These are phyloP conservation scores for Pterocles burchelli DNA, from an alignment of 2,113 vertebrate species.

Conservation along the genomic window DNA sequence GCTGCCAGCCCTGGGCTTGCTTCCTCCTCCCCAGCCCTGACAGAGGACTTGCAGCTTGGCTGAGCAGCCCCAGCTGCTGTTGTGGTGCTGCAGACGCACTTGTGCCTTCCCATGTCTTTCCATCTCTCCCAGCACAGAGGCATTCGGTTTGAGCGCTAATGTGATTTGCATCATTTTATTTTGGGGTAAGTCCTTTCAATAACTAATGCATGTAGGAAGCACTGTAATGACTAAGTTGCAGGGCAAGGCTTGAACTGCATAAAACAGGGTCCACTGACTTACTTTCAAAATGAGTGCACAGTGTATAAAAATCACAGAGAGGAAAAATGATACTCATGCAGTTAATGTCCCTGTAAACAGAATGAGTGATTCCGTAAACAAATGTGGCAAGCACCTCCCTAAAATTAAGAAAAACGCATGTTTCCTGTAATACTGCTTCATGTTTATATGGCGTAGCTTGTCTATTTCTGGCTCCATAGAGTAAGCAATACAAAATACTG, in stretches of 20 bases:
- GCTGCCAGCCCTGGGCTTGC: not conserved
- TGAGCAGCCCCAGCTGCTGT: not conserved
- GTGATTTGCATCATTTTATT: not conserved
- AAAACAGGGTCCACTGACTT: constrained; percentile 17
- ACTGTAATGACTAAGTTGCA: not conserved
- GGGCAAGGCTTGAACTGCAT: not conserved
- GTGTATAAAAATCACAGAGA: constrained; percentile 31
- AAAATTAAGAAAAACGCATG: constrained; percentile 25
- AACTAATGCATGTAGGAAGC: not conserved
- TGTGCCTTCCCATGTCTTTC: not conserved
- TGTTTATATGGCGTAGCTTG: constrained; percentile 14
- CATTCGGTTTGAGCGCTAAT: rapidly evolving
- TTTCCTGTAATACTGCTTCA: constrained; percentile 58
- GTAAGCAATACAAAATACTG: constrained; percentile 28
- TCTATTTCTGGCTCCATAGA: constrained; percentile 20
- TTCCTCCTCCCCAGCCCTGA: not conserved
- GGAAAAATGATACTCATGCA: constrained; percentile 43
- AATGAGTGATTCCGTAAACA: constrained; percentile 58
- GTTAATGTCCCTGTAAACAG: constrained; percentile 58
- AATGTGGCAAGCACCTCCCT: constrained; percentile 35
- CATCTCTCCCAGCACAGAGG: rapidly evolving
- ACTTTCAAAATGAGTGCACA: constrained; percentile 47
- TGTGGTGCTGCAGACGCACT: not conserved
- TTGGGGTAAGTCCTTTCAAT: constrained; percentile 7
- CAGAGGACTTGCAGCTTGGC: not conserved